Evolutionary conservation across 2,797 vertebrate genomes (phyloP).

Genomic region (Tokudaia tokunoshimensis): DNA sequence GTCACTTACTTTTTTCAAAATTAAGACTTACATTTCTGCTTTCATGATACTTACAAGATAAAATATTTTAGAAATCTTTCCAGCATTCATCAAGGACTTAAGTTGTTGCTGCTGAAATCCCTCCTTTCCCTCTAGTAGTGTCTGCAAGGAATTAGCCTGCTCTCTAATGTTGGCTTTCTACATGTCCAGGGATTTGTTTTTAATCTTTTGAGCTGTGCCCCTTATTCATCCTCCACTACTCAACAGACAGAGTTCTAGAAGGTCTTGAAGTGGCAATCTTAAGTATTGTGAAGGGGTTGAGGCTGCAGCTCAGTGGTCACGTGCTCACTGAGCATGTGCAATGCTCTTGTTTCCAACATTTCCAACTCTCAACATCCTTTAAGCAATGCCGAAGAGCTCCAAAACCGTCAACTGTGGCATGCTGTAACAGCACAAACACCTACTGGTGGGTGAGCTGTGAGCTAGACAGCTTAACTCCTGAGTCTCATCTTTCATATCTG

Average conservation of each 20-base stretch:
- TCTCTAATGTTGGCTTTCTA: slow-evolving; percentile 15
- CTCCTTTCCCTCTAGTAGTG: not conserved
- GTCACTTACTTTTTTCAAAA: slow-evolving; percentile 54
- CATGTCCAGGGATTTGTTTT: not conserved
- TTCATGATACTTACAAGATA: not conserved
- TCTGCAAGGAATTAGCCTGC: not conserved
- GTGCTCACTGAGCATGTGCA: not conserved
- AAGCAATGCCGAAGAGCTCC: not conserved
- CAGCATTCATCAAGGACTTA: not conserved
- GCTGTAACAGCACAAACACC: not conserved
- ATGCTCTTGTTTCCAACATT: not conserved
- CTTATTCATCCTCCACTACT: slow-evolving; percentile 17
- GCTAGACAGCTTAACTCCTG: not conserved
- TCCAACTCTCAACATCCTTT: not conserved
- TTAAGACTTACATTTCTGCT: not conserved
- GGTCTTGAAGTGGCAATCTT: not conserved
- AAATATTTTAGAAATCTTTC: slow-evolving; percentile 38
- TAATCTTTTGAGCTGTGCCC: not conserved
- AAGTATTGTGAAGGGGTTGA: not conserved
- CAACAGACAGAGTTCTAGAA: not conserved
- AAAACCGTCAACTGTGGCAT: not conserved
- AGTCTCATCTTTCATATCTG: not conserved
- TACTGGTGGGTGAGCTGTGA: not conserved
- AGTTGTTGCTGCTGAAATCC: not conserved
- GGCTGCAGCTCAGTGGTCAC: not conserved